Conservation (phyloP, 2,888 invertebrate genomes). For the Papilio protenor region DNA sequence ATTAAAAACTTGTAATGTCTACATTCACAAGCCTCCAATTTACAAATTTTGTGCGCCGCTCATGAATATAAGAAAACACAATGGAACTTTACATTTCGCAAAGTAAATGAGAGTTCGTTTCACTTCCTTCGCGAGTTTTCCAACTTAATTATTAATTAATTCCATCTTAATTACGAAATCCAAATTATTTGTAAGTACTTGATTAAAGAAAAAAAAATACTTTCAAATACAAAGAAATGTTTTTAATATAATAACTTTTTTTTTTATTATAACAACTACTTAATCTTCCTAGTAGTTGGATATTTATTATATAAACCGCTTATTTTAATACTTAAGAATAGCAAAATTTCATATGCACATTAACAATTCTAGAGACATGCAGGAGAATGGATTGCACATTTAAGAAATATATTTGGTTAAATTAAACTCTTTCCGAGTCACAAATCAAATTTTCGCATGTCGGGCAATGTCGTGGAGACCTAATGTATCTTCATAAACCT, state of each 20-base stretch:
- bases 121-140: constrained; percentile 2
- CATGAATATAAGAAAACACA: constrained; percentile 27
- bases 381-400: constrained; percentile 10
- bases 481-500: constrained; percentile 82
- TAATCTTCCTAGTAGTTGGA: not conserved
- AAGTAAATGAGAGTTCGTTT: constrained; percentile 25
- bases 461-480: constrained; percentile 71
- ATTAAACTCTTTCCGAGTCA: constrained; percentile 36
- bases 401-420: constrained; percentile 34
- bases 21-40: constrained; percentile 17
- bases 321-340: not conserved
- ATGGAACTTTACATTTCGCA: constrained; percentile 18
- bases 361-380: not conserved
- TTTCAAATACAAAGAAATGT: too few species aligned
- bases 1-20: constrained; percentile 4
- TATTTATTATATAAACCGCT: not conserved
- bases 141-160: constrained; percentile 10
- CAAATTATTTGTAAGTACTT: not conserved
- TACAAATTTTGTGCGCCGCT: constrained; percentile 24
- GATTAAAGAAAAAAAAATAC: not conserved
- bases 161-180: constrained; percentile 9
- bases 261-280: not conserved
- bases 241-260: too few species aligned
- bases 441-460: constrained; percentile 56
- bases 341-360: not conserved